A percentile compares a stretch with the other conserved stretches of the same genome.
Evolutionary conservation across 2,888 invertebrate species (phyloP).

Genomic region (Microctonus brassicae): DNA sequence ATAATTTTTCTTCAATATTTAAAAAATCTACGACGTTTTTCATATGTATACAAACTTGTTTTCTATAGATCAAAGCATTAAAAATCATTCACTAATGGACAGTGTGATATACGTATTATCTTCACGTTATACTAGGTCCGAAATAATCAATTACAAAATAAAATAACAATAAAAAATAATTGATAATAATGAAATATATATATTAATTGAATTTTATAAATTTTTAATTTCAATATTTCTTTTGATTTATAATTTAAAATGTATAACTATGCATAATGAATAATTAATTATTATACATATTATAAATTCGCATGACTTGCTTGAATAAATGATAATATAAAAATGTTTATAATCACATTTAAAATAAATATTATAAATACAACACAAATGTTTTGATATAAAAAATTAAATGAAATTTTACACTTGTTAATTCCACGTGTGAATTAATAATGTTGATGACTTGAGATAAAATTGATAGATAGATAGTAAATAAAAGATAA

Average conservation of each 20-base stretch:
- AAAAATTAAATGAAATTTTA: neutral
- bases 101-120: neutral
- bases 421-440: neutral
- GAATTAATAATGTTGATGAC: neutral
- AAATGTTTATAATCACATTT: neutral
- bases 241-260: too few relatives aligned
- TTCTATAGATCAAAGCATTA: neutral
- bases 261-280: too few relatives aligned
- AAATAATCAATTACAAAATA: neutral
- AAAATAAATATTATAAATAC: neutral
- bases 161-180: too few relatives aligned
- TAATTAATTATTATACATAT: neutral
- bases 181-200: too few relatives aligned
- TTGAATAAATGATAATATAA: neutral
- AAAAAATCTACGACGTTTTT: neutral
- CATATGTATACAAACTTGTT: neutral
- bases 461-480: neutral
- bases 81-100: neutral
- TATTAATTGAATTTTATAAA: too few relatives aligned
- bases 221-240: too few relatives aligned
- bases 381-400: too few relatives aligned
- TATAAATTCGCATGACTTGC: neutral
- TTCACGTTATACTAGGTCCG: neutral
- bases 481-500: neutral
- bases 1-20: neutral